A percentile compares a stretch with the other conserved stretches of the same genome.
phyloP scores from a whole-genome alignment of 1,140 invertebrate genomes.

The Meteorus sp. region DNA sequence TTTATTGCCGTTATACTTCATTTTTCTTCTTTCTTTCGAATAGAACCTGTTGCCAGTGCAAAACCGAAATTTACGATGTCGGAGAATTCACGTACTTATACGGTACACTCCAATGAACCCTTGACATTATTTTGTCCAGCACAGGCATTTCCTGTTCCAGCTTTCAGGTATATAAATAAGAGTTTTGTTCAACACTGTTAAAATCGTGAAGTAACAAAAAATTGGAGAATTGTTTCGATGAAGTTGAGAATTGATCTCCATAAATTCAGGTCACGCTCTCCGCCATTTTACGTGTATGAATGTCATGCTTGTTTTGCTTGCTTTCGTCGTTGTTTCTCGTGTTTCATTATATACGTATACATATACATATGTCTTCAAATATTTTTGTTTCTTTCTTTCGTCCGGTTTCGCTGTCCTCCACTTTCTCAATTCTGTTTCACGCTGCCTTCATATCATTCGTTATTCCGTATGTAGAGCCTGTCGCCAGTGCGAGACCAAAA shows the following conservation, averaged over 20 bases:
- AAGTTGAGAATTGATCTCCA: background rate
- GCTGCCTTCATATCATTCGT: constrained; percentile 28
- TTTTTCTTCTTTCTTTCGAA: constrained; percentile 29
- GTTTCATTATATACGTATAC: background rate
- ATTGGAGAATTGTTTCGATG: too few species aligned
- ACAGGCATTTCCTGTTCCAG: constrained; percentile 68
- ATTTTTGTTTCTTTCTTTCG: constrained; percentile 9
- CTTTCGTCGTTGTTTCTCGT: constrained; percentile 17
- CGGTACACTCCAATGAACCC: constrained; percentile 57
- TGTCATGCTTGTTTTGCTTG: constrained; percentile 6
- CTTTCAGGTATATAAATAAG: constrained; percentile 60
- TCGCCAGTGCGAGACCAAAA: constrained; percentile 49
- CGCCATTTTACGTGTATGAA: constrained; percentile 1
- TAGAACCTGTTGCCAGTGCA: constrained; percentile 73
- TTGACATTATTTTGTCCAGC: constrained; percentile 68
- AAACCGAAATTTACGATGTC: constrained; percentile 74
- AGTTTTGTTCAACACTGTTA: constrained; percentile 46
- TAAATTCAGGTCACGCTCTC: constrained; percentile 13
- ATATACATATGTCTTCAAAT: background rate
- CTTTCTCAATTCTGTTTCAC: too few species aligned
- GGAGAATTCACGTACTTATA: constrained; percentile 63
- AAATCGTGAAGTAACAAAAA: background rate
- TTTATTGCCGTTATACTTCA: background rate
- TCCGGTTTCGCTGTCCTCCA: constrained; percentile 6
- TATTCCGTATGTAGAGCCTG: constrained; percentile 45